Evolutionary conservation across 2,113 vertebrate genomes (phyloP), one percentile per base, ranked within the genome.

Genomic region (Antigone vipio): DNA sequence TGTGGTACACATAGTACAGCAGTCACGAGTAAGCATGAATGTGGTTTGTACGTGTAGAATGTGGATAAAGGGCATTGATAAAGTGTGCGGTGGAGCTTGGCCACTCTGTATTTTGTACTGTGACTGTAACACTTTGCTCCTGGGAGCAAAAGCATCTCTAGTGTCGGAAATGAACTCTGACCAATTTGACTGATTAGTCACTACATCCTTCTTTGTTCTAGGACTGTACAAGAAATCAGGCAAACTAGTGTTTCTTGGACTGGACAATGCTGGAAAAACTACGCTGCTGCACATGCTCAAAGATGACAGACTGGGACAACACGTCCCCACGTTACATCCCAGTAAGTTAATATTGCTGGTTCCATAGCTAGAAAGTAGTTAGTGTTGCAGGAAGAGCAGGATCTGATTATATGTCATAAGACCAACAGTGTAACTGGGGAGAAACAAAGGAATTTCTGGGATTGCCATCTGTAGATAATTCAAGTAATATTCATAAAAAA

Each of bases 251-350:
- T 99, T 99, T 97, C 99, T 99, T 96, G 99, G 99, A 88, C 98
- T 99, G 98, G 99, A 99, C 98, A 99, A 99, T 99, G 99, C 99
- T 79, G 99, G 99, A 83, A 99, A 99, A 98, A 99, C 99, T 3
- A 99, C 99, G 12, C 97, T 99, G 97, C 98, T 99, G 96, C 99
- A 99, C 97, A 99, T 99, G 99, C 99, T 99, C 90, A 99, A 99
- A 99, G 99, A 99, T 97, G 99, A 99, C 98, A 98, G 99, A 98
- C 96, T 99, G 98, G 99, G 99, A 96, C 99, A 99, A 55, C 99
- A 99, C 11, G 99, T 99, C 91, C 99, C 99, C 81, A 99, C 99
- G 15, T 98, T 99, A 97, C 99, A 99, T 98, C 99, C 99, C 95
- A 99, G 99, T 99, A 97, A 99, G 99, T 98, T 68, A 30, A 27